Evolutionary conservation across 2,797 vertebrate genomes (phyloP).

Genomic region (Spinus olivaceus): DNA sequence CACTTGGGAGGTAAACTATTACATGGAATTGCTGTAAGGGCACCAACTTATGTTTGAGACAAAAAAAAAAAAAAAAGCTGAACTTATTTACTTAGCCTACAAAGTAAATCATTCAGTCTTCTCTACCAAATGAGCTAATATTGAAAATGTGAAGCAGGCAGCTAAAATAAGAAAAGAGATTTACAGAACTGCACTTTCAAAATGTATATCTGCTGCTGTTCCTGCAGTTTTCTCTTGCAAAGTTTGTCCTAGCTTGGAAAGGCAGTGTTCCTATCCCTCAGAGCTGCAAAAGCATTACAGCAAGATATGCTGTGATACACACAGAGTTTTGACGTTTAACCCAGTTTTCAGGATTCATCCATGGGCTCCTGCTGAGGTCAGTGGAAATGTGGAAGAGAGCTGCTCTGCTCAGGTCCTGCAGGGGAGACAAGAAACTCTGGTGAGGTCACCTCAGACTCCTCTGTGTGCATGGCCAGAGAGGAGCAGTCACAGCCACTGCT

Average conservation of each 20-base stretch:
- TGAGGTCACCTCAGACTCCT: neutral
- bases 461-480: accelerated
- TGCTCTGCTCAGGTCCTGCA: neutral
- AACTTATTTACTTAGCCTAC: neutral
- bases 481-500: neutral
- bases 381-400: neutral
- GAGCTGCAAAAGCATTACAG: neutral
- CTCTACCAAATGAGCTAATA: neutral
- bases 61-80: neutral
- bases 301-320: neutral
- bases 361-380: neutral
- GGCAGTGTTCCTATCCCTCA: neutral
- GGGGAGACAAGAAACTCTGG: neutral
- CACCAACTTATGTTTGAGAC: neutral
- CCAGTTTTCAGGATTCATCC: accelerated
- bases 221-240: neutral
- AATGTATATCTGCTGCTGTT: neutral
- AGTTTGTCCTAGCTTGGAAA: neutral
- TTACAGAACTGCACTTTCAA: neutral
- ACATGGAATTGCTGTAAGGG: neutral
- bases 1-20: neutral
- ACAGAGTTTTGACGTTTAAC: neutral
- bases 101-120: neutral
- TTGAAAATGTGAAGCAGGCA: neutral
- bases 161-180: neutral